Base-by-base conservation (phyloP, 1,140 invertebrate genomes). In the Drosophila orena region DNA sequence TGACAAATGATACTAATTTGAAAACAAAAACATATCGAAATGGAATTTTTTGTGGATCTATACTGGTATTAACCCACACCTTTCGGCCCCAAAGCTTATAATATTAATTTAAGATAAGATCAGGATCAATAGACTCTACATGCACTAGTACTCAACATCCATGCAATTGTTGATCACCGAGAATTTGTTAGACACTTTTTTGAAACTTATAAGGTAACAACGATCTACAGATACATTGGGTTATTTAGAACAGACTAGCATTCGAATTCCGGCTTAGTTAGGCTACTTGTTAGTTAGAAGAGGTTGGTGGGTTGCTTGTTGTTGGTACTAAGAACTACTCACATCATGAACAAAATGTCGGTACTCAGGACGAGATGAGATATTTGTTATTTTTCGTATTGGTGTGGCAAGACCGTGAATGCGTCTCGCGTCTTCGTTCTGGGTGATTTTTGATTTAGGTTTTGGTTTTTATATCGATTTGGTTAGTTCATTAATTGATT, bases 271-370 rank as follows among this genome's bases (percentile, higher is more conserved):
- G 42, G 24, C 56, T 69, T 47, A 73, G 50, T 81, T 61, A 55
- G 30, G 44, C 81, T 88, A 86, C 79, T 50, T 66, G 42, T 71
- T 65, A 58, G 61, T 80, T 73, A 79, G 47, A 58, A 77, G 22
- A 69, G 57, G 55, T 17, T 52, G 56, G 56, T 64, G 60, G 57
- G 20, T 47, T 54, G 24, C 62, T 64, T 52, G 53, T 60, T 56
- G 72, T 75, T 83, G 62, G 64, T 66, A 69, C 76, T 86, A 91
- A 86, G 70, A 81, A 83, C 90, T 92, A 92, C 92, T 92, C 91
- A 92, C 91, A 86, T 92, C 92, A 83, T 92, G 89, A 85, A 92
- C 74, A 92, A 92, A 92, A 88, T 92, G 91, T 89, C 91, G 92
- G 75, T 92, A 91, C 90, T 92, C 91, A 74, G 92, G 92, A 84